Conservation (phyloP, 2,113 vertebrate species). For the Elephas maximus region DNA sequence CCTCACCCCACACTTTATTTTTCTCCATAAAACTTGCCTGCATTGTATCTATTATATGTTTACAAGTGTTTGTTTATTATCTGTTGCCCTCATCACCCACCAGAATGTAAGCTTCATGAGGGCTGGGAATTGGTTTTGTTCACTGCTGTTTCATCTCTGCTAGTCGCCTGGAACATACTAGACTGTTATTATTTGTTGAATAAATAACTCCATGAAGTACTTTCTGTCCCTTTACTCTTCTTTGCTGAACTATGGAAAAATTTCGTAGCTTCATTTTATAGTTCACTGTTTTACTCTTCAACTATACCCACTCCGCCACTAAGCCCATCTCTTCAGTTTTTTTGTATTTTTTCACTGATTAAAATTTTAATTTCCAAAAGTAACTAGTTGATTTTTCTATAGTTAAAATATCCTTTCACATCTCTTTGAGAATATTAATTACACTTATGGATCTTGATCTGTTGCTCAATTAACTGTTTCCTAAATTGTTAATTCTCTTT, state of each 20-base stretch:
- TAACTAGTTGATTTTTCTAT: not conserved
- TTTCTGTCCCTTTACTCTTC: not conserved
- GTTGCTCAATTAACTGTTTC: not conserved
- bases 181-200: not conserved
- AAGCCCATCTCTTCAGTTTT: not conserved
- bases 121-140: not conserved
- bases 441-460: not conserved
- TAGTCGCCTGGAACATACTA: not conserved
- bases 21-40: not conserved
- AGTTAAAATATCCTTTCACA: not conserved
- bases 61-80: not conserved
- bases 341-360: not conserved
- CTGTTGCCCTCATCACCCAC: not conserved
- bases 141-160: not conserved
- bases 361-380: slow-evolving; percentile 59
- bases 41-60: not conserved
- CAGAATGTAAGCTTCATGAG: not conserved
- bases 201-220: slow-evolving; percentile 2
- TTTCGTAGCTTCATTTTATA: not conserved
- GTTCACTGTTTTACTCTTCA: not conserved
- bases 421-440: slow-evolving; percentile 32
- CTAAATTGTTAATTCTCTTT: slow-evolving; percentile 17
- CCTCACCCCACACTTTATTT: not conserved
- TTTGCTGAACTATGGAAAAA: slow-evolving; percentile 33
- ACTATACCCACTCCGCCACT: not conserved